These are phyloP conservation scores for Bubo scandiacus DNA, from an alignment of 2,113 vertebrate species.

Conservation along the genomic window DNA sequence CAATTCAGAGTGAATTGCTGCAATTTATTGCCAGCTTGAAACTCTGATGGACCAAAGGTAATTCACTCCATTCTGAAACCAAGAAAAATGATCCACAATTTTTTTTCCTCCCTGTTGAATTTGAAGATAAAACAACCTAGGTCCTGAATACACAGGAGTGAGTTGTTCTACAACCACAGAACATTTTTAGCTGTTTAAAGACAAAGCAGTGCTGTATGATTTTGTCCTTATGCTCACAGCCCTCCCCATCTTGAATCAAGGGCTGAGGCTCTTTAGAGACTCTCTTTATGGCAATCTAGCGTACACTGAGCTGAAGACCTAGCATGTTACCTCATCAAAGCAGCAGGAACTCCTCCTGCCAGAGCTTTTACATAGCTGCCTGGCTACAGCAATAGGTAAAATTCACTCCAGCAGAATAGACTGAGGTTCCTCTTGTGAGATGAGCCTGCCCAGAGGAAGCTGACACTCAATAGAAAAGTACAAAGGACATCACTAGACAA, in stretches of 20 bases:
- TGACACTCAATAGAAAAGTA: not conserved
- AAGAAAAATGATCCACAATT: not conserved
- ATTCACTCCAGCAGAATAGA: not conserved
- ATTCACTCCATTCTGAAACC: not conserved
- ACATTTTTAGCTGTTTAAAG: not conserved
- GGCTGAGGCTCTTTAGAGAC: not conserved
- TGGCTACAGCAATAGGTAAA: not conserved
- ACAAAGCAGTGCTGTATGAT: not conserved
- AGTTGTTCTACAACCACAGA: not conserved
- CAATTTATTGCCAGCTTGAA: slow-evolving; percentile 23
- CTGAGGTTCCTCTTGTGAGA: not conserved
- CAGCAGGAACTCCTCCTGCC: not conserved
- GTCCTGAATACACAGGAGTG: not conserved
- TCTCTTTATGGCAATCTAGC: not conserved
- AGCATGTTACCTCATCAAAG: not conserved
- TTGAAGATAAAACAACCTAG: not conserved
- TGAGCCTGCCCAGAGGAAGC: not conserved
- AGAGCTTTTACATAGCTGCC: not conserved
- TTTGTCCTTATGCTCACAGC: not conserved
- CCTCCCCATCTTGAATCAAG: not conserved
- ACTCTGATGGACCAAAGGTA: not conserved
- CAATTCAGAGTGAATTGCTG: slow-evolving; percentile 9
- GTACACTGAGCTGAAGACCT: not conserved
- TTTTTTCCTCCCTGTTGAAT: not conserved
- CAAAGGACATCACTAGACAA: not conserved